A percentile compares a stretch with the other conserved stretches of the same genome.
Evolutionary conservation across 2,113 vertebrate species (phyloP).

Genomic region (Oenanthe oenanthe): DNA sequence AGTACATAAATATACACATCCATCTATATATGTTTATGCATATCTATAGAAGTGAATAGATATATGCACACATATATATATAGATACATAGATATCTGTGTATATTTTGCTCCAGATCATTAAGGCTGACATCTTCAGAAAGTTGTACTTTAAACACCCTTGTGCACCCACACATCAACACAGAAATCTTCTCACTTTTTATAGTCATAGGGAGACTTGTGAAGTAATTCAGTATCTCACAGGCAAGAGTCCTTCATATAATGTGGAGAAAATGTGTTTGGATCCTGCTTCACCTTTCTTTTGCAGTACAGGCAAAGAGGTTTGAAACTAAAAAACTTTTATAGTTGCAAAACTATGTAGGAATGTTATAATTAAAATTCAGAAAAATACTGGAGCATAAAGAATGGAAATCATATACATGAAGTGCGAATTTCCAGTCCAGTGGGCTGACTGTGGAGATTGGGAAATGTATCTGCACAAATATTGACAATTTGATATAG

Average conservation of each 20-base stretch:
- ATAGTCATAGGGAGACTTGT: background rate
- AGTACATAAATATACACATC: background rate
- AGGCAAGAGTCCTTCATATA: slow-evolving; percentile 3
- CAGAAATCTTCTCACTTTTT: background rate
- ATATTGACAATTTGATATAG: background rate
- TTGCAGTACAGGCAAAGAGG: background rate
- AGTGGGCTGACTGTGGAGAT: background rate
- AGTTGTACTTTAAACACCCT: background rate
- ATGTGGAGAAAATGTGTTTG: background rate
- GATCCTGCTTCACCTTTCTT: background rate
- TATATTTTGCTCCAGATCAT: background rate
- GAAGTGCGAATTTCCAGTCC: background rate
- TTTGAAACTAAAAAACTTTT: background rate
- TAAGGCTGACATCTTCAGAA: slow-evolving; percentile 18
- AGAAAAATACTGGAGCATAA: background rate
- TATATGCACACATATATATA: background rate
- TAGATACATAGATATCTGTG: background rate
- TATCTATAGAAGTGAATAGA: background rate
- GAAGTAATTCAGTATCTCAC: slow-evolving; percentile 5
- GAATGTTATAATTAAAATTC: background rate
- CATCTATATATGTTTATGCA: background rate
- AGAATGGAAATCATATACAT: background rate
- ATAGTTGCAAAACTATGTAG: background rate
- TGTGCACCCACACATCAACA: background rate
- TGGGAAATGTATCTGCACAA: background rate